Base-by-base conservation (phyloP, 2,888 invertebrate species). In the Phyllotreta cruciferae region DNA sequence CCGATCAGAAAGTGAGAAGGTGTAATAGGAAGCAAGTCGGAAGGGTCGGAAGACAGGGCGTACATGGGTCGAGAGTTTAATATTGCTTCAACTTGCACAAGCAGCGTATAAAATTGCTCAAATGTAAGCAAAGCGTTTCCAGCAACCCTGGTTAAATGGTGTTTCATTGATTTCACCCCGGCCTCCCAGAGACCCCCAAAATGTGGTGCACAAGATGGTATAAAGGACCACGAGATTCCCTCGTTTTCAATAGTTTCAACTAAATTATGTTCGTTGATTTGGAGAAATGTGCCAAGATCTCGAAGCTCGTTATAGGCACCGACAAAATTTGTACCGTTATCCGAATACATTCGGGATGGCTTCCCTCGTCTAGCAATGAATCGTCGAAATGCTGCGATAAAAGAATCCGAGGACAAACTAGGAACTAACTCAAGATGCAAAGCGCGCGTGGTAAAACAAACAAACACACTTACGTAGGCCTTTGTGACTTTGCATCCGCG, bases 311-410 rank as follows among this genome's bases (percentile, higher is more conserved):
- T 45, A 10, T 45, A 14, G 6, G n/a, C 8, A 44, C 14, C 14
- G 1, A 10, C 45, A 13, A 45, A 45, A 10, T 45, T 24, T 14
- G 45, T 24, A 4, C 24, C 4, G 24, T 24, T 24, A 24, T 24
- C 4, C 24, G 24, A 45, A 10, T 14, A 45, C 13, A 45, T 45
- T 7, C 8, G 13, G 2, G 3, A 14, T 45, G 45, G 11, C 8
- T 45, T 45, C 45, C 45, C 45, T 10, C 45, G 45, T n/a, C 45
- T 13, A n/a, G 45, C 3, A 8, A 45, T 10, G 11, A 45, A 45
- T 10, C 45, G 8, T 10, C 45, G 8, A 10, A 45, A 45, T 1
- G 11, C 24, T n/a, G 45, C 45, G 24, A 45, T 6, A 10, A 45
- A 6, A n/a, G 5, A 8, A 7, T 45, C 45, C 24, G 45, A 45